A percentile compares a stretch with the other conserved stretches of the same genome.
phyloP scores from a whole-genome alignment of 2,113 vertebrate genomes.

The Sphyrna mokarran region DNA sequence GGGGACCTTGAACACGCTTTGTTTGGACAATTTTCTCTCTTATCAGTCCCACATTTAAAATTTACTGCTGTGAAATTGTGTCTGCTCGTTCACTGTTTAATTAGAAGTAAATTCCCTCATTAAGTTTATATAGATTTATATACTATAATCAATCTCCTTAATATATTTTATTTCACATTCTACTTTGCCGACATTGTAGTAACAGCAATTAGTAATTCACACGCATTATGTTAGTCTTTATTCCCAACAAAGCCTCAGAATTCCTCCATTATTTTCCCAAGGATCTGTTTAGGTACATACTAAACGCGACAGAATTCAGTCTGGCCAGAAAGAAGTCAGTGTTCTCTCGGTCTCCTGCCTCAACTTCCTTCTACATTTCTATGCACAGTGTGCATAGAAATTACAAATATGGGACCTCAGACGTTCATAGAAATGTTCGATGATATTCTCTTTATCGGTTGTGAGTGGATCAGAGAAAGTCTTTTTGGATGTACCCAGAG shows the following conservation, averaged over 20 bases:
- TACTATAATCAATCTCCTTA: neutral
- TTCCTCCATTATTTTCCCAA: neutral
- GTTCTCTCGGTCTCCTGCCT: neutral
- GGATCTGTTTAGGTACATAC: neutral
- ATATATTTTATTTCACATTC: neutral
- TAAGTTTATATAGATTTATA: neutral
- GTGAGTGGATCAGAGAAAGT: neutral
- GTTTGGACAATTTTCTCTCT: neutral
- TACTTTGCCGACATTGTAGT: neutral
- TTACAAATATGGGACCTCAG: neutral
- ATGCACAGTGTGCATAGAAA: neutral
- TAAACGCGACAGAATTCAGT: neutral
- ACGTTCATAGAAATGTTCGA: neutral
- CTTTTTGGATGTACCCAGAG: neutral
- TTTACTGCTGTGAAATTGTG: too few relatives aligned
- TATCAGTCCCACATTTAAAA: too few relatives aligned
- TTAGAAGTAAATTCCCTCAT: neutral
- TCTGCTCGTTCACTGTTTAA: neutral
- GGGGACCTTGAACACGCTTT: neutral
- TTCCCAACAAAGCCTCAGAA: neutral
- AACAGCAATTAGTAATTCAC: neutral
- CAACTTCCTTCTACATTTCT: rapidly evolving
- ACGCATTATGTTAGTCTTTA: neutral
- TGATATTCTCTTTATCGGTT: neutral
- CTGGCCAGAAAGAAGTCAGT: neutral